Evolutionary conservation across 2,888 invertebrate genomes (phyloP).

Genomic region (Frankliniella fusca): DNA sequence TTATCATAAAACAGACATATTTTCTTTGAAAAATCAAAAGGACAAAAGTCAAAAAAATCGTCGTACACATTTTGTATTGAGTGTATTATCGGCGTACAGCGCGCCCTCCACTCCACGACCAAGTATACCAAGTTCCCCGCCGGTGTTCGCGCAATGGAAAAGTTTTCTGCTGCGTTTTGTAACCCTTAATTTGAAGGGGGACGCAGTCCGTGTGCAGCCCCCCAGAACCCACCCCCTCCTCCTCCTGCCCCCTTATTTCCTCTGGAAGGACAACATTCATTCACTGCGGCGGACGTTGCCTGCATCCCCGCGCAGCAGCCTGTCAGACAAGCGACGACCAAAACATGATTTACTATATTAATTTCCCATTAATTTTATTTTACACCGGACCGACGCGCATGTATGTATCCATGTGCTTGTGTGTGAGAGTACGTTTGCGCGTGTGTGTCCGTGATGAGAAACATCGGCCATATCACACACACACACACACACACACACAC

Average conservation of each 20-base stretch:
- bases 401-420: neutral
- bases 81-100: too few relatives aligned
- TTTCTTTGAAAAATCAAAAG: too few relatives aligned
- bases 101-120: too few relatives aligned
- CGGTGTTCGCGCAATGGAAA: too few relatives aligned
- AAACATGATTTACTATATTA: constrained; percentile 22
- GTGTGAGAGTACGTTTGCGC: neutral
- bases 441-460: constrained; percentile 4
- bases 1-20: too few relatives aligned
- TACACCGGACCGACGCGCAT: neutral
- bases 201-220: neutral
- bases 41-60: too few relatives aligned
- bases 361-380: neutral
- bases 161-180: neutral
- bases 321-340: neutral
- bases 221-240: neutral
- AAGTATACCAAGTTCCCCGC: too few relatives aligned
- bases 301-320: neutral
- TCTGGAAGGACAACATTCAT: too few relatives aligned
- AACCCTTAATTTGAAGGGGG: neutral
- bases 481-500: too few relatives aligned
- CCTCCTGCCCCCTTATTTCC: too few relatives aligned
- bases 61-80: too few relatives aligned
- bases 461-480: neutral
- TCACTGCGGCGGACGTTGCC: neutral